phyloP scores from a whole-genome alignment of 2,113 vertebrate species.

The Rhinoderma darwinii region DNA sequence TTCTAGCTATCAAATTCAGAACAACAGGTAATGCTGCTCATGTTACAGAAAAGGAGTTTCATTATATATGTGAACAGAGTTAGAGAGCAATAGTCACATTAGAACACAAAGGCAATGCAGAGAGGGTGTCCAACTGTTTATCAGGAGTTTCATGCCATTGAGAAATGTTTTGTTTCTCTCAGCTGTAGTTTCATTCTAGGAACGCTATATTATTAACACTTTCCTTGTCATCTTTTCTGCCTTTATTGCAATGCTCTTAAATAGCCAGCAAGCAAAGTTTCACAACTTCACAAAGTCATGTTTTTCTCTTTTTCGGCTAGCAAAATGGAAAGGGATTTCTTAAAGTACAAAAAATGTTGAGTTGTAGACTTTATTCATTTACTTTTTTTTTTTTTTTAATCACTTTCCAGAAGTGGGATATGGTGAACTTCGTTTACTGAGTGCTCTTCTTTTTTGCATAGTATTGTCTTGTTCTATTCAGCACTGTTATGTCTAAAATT shows the following conservation, averaged over 20 bases:
- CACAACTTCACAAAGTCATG: too few relatives aligned
- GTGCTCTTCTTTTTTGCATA: too few relatives aligned
- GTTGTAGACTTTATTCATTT: background rate
- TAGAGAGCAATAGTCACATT: constrained; percentile 40
- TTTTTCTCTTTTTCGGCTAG: background rate
- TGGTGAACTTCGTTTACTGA: too few relatives aligned
- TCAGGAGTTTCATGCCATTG: constrained; percentile 48
- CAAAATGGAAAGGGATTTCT: background rate
- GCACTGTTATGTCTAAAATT: too few relatives aligned
- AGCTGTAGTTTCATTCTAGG: constrained; percentile 55
- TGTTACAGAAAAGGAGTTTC: constrained; percentile 38
- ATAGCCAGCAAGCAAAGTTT: too few relatives aligned
- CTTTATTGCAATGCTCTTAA: background rate
- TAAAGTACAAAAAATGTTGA: background rate
- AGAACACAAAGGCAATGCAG: constrained; percentile 29
- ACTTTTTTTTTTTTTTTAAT: too few relatives aligned
- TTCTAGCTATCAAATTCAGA: constrained; percentile 23
- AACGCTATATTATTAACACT: constrained; percentile 49
- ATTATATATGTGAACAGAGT: constrained; percentile 40
- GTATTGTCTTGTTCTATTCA: too few relatives aligned
- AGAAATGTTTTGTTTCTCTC: constrained; percentile 50
- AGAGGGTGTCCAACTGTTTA: constrained; percentile 18
- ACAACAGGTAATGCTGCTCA: constrained; percentile 28
- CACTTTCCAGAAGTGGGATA: too few relatives aligned
- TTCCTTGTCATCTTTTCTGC: background rate